Evolutionary conservation across 2,888 invertebrate species (phyloP).

Genomic region (Conomelus anceps): DNA sequence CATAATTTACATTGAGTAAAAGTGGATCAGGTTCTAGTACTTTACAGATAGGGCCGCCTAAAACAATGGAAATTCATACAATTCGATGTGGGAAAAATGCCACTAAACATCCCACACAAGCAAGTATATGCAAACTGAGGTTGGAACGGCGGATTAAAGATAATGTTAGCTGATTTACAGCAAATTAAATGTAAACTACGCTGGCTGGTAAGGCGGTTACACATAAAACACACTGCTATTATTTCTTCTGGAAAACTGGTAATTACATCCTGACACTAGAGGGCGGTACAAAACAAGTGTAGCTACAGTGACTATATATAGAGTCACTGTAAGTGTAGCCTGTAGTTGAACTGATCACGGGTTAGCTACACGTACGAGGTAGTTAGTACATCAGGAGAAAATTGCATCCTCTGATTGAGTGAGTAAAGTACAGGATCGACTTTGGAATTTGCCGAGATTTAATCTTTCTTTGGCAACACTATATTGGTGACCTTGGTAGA

Average conservation of each 20-base stretch:
- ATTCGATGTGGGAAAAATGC: background rate
- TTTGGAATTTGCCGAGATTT: background rate
- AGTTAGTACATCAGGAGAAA: background rate
- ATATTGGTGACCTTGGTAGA: background rate
- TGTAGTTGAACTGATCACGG: too few species aligned
- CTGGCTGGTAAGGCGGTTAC: background rate
- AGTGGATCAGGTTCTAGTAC: background rate
- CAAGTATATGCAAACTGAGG: background rate
- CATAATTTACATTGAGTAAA: background rate
- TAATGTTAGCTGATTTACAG: background rate
- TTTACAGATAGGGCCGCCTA: background rate
- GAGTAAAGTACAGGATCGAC: background rate
- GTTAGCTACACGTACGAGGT: too few species aligned
- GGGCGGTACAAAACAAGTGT: background rate
- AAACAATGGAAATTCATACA: background rate
- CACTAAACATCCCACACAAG: background rate
- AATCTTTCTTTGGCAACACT: background rate
- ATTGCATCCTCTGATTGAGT: background rate
- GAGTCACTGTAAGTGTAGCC: too few species aligned
- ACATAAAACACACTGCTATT: background rate
- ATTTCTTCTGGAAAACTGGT: background rate
- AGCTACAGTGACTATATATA: too few species aligned
- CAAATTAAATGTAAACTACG: background rate
- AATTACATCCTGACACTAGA: background rate
- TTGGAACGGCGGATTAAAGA: background rate